Evolutionary conservation across 1,140 invertebrate genomes (phyloP).

Genomic region (Pseudomyrmex flavicornis): DNA sequence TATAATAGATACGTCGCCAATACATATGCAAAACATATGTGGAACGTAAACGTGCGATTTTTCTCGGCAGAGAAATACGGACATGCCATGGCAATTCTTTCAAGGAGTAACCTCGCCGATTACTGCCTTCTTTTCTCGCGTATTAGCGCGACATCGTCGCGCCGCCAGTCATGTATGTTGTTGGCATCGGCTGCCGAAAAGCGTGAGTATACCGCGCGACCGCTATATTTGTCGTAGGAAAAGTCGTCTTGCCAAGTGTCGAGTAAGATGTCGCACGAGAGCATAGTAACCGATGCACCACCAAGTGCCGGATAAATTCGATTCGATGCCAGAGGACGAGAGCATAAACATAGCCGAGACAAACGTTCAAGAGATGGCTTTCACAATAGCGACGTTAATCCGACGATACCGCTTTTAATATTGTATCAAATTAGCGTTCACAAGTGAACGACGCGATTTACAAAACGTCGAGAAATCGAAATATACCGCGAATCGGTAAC

Average conservation of each 20-base stretch:
- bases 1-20: neutral
- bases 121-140: conserved; percentile 49
- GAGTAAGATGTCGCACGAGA: conserved; percentile 78
- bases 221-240: conserved; percentile 78
- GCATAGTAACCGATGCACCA: conserved; percentile 73
- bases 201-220: conserved; percentile 72
- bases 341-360: conserved; percentile 73
- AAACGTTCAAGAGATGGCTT: conserved; percentile 57
- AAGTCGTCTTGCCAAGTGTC: conserved; percentile 78
- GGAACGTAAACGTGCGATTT: conserved; percentile 20
- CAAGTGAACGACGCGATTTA: too few relatives aligned
- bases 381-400: neutral
- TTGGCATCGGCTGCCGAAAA: conserved; percentile 72
- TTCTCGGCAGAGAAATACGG: conserved; percentile 17
- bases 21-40: neutral
- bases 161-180: conserved; percentile 37
- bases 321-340: conserved; percentile 72
- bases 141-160: conserved; percentile 52
- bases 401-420: too few relatives aligned
- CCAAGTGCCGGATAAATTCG: conserved; percentile 76
- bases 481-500: conserved; percentile 2
- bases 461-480: neutral
- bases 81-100: conserved; percentile 24
- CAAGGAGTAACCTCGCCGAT: conserved; percentile 41
- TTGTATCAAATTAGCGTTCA: too few relatives aligned